Base-by-base conservation (phyloP, 2,113 vertebrate species). In the Andinoacara biseriatus region DNA sequence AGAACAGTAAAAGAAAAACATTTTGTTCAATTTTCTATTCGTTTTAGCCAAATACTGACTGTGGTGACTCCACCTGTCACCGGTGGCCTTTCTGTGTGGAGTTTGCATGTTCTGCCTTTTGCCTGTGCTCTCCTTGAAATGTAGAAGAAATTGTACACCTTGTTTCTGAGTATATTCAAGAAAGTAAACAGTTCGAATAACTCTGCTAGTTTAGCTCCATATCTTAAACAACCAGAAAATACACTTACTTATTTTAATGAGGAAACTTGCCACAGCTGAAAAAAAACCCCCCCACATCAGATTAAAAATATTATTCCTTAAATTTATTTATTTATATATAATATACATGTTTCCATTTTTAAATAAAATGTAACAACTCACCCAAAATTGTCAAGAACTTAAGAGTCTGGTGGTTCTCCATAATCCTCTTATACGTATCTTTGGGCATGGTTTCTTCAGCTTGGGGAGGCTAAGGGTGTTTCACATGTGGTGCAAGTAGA, bases 241-340 rank as follows among this genome's bases (percentile, higher is more conserved):
- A 57, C 62, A 94, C 94, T 87, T 91, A 95, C 94, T 84, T 65
- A 80, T 90, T 35, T 76, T 78, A 62, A 69, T 5, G 77, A 91
- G 31, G 22, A 91, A 29, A 88, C 63, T 63, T 31, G 86, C 62
- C 80, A 88, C 56, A 87, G 91, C 94, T 95, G 92, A 26, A 93
- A 92, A 46, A 82, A 57, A 76, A 35, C 78, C 35, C 29, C 26
- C 20, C 58, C 14, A 1, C 38, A 40, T 40, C 38, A 11, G 9
- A 40, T 69, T 49, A 0, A 86, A 14, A 76, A 80, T 74, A 56
- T 80, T 1, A 57, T 24, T 10, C 4, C 26, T 18, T 31, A 46
- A 74, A 58, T 57, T 0, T 33, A 33, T 4, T 1, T 5, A 33
- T 5, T n/a, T 31, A 31, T 31, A 31, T 31, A 31, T 31, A 31